These are phyloP conservation scores for Setophaga coronata DNA, from an alignment of 2,113 vertebrate genomes.

Conservation along the genomic window DNA sequence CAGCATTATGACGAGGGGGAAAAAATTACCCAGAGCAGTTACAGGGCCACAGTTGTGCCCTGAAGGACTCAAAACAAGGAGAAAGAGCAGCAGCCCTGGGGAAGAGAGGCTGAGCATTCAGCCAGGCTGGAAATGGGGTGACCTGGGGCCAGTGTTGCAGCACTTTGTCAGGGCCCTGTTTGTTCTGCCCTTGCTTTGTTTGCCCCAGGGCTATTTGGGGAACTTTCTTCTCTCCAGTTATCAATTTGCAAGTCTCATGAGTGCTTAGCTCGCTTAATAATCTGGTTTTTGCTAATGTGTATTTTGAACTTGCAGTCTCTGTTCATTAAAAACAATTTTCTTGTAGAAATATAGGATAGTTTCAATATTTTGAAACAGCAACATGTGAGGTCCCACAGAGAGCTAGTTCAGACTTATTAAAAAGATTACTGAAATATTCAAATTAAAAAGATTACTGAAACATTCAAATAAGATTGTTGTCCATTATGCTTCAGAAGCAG, in stretches of 20 bases:
- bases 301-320: not conserved
- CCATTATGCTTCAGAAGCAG: not conserved
- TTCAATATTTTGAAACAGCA: not conserved
- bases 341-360: not conserved
- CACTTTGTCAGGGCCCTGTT: slow-evolving; percentile 1
- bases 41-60: not conserved
- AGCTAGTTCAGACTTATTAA: not conserved
- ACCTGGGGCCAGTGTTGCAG: slow-evolving; percentile 15
- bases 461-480: not conserved
- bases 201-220: not conserved
- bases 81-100: not conserved
- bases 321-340: slow-evolving; percentile 7
- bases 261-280: not conserved
- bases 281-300: not conserved
- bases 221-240: slow-evolving; percentile 26
- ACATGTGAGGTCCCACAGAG: not conserved
- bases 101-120: not conserved
- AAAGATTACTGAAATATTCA: not conserved
- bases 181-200: slow-evolving; percentile 30
- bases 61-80: not conserved
- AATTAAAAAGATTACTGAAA: not conserved
- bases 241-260: slow-evolving; percentile 58
- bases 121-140: not conserved
- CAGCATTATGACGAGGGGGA: not conserved
- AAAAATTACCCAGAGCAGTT: not conserved